Conservation (phyloP, 2,888 invertebrate species). For the Sesia apiformis region DNA sequence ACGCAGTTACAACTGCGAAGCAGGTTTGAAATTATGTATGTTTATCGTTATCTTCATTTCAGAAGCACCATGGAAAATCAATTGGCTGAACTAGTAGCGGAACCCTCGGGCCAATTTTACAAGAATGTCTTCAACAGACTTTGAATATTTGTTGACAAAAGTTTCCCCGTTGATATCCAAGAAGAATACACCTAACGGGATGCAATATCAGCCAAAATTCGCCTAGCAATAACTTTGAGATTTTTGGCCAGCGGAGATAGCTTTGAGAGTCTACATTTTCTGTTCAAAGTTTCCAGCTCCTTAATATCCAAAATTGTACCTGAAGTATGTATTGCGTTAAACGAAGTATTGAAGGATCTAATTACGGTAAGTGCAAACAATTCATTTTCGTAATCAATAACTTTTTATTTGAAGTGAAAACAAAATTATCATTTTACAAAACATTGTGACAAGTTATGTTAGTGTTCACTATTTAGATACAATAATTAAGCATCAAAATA, state of each 20-base stretch:
- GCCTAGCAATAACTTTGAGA: slow-evolving; percentile 3
- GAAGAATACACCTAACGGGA: slow-evolving; percentile 3
- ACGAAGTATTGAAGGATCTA: slow-evolving; percentile 2
- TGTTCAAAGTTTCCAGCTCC: slow-evolving; percentile 10
- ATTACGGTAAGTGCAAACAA: slow-evolving; percentile 1
- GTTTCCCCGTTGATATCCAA: slow-evolving; percentile 6
- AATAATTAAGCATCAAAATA: no score
- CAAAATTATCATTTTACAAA: no score
- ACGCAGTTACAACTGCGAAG: no score
- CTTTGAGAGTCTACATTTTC: slow-evolving; percentile 8
- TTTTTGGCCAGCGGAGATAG: slow-evolving; percentile 4
- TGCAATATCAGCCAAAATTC: slow-evolving; percentile 1
- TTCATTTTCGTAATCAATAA: no score
- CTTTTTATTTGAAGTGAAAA: no score
- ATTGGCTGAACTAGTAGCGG: slow-evolving; percentile 11
- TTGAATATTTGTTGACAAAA: slow-evolving; percentile 8
- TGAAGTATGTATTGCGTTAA: slow-evolving; percentile 8
- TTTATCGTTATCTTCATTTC: slow-evolving; percentile 1
- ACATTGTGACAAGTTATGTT: no score
- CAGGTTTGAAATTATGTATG: not conserved
- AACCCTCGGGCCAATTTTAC: slow-evolving; percentile 12
- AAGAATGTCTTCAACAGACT: slow-evolving; percentile 11
- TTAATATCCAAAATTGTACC: slow-evolving; percentile 8
- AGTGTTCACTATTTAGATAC: no score
- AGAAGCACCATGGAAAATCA: slow-evolving; percentile 9